Percentiles rank a stretch among this genome's conserved stretches.
phyloP scores from a whole-genome alignment of 2,797 vertebrate species.

The Darevskia mixta region DNA sequence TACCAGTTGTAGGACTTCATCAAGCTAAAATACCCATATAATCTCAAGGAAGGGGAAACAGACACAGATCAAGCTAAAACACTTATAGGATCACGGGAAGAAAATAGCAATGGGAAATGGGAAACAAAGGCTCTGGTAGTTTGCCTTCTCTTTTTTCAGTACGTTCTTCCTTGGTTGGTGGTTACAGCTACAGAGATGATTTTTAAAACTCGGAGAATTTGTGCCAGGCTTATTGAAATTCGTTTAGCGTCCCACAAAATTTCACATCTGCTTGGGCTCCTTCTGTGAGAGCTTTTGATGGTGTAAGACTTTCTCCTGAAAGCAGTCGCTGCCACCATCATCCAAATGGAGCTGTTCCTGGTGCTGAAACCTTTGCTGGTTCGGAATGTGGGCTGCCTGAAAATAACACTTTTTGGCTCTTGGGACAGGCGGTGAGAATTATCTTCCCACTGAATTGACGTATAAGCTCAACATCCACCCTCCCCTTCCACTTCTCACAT shows the following conservation, averaged over 20 bases:
- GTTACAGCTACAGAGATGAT: background rate
- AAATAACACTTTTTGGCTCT: background rate
- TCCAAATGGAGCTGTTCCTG: background rate
- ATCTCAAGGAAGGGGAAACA: background rate
- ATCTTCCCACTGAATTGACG: conserved; percentile 2
- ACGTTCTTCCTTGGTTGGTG: background rate
- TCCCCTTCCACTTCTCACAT: background rate
- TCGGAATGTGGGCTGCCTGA: background rate
- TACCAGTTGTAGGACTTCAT: background rate
- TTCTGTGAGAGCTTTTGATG: background rate
- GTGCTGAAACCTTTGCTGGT: background rate
- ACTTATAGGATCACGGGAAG: background rate
- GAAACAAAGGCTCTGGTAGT: background rate
- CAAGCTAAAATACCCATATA: background rate
- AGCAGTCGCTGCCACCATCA: background rate
- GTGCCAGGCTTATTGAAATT: background rate
- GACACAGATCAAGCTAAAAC: background rate
- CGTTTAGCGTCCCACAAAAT: background rate
- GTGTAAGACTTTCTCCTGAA: background rate
- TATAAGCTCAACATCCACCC: background rate
- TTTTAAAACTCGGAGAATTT: background rate
- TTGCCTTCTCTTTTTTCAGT: background rate
- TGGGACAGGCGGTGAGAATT: background rate
- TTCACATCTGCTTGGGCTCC: background rate
- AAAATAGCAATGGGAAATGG: background rate